Evolutionary conservation across 2,797 vertebrate species (phyloP).

Genomic region (Pelodytes ibericus): DNA sequence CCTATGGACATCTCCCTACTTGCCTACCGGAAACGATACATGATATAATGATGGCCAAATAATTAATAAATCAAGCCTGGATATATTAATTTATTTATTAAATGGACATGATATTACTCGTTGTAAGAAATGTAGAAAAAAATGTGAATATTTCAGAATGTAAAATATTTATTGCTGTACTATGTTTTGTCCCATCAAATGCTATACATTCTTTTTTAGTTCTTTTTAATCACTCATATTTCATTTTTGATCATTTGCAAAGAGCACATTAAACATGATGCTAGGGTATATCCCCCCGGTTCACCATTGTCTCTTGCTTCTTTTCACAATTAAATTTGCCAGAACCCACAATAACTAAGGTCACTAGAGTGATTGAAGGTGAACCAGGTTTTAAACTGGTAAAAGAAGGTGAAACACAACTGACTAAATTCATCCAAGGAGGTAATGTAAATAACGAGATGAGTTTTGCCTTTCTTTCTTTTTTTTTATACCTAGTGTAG

Average conservation of each 20-base stretch:
- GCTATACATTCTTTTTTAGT: too few species aligned
- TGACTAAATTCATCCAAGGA: slow-evolving; percentile 74
- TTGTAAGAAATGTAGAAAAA: too few species aligned
- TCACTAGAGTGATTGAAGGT: slow-evolving; percentile 78
- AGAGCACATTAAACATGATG: neutral
- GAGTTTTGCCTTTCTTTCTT: slow-evolving; percentile 4
- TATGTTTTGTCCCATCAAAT: too few species aligned
- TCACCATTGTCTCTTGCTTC: neutral
- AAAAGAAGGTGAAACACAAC: slow-evolving; percentile 70
- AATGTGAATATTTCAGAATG: too few species aligned
- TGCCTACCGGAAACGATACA: too few species aligned
- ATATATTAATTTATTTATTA: too few species aligned
- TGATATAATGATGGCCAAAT: too few species aligned
- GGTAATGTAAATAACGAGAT: slow-evolving; percentile 57
- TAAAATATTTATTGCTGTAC: too few species aligned
- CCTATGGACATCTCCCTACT: too few species aligned
- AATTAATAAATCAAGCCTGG: too few species aligned
- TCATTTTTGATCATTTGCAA: neutral
- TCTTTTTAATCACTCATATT: slow-evolving; percentile 25
- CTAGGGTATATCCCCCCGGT: neutral
- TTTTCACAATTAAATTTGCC: slow-evolving; percentile 63
- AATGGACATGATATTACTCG: too few species aligned
- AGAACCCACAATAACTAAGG: slow-evolving; percentile 74
- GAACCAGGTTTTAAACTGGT: slow-evolving; percentile 74
- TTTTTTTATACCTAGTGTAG: neutral